Percentiles rank a stretch among this genome's conserved stretches.
Conservation (phyloP, 2,888 invertebrate genomes). For the Anthophora plumipes region DNA sequence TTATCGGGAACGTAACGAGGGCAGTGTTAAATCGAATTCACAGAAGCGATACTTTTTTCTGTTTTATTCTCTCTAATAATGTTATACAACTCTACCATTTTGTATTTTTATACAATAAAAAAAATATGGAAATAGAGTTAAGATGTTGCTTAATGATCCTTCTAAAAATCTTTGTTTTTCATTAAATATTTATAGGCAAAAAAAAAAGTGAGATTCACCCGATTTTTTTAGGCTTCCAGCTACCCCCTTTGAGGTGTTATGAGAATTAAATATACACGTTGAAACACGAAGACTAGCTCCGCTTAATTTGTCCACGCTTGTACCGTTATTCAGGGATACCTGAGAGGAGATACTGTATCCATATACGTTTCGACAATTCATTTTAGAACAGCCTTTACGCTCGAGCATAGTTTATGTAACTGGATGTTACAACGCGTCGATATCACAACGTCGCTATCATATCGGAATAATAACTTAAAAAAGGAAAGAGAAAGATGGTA, state of each 20-base stretch:
- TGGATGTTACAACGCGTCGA: conserved; percentile 18
- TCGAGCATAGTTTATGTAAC: conserved; percentile 46
- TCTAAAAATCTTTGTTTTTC: no score
- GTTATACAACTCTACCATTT: no score
- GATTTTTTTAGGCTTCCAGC: no score
- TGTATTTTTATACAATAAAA: no score
- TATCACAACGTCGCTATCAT: conserved; percentile 38
- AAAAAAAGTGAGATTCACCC: no score
- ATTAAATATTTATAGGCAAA: no score
- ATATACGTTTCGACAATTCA: conserved; percentile 1
- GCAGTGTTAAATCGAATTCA: not conserved
- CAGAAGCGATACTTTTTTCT: not conserved
- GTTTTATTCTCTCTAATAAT: no score
- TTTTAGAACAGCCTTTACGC: conserved; percentile 12
- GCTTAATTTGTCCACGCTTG: conserved; percentile 39
- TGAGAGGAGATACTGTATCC: conserved; percentile 30
- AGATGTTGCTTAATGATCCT: no score
- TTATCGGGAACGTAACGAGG: not conserved
- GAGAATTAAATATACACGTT: no score
- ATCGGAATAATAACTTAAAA: conserved; percentile 6
- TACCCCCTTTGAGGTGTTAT: no score
- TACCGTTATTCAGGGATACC: conserved; percentile 48
- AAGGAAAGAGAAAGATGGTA: conserved; percentile 5
- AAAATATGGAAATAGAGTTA: no score
- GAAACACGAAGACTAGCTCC: conserved; percentile 17